phyloP scores from a whole-genome alignment of 2,113 vertebrate species.

The Pelvicachromis taeniatus region DNA sequence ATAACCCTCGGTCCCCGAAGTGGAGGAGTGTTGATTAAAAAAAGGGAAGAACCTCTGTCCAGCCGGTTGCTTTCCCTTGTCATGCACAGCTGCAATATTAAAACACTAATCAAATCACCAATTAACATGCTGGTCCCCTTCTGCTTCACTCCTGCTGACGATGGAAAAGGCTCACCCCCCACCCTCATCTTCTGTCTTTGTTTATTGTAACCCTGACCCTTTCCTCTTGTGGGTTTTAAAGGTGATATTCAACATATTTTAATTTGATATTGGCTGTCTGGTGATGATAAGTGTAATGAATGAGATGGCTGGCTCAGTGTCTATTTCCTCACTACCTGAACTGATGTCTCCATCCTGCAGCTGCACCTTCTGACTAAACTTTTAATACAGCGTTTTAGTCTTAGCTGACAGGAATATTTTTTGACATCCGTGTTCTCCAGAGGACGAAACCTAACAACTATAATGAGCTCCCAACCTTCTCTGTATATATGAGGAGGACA shows the following conservation, averaged over 20 bases:
- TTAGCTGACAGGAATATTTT: background rate
- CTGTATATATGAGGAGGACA: background rate
- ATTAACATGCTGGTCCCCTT: conserved; percentile 66
- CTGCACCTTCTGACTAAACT: background rate
- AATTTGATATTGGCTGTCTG: conserved; percentile 24
- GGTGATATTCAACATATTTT: conserved; percentile 36
- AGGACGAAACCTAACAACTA: background rate
- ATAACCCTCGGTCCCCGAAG: background rate
- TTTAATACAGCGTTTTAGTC: background rate
- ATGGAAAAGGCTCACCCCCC: conserved; percentile 22
- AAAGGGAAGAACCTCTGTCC: conserved; percentile 3
- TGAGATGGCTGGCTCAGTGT: conserved; percentile 10
- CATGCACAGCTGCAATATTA: conserved; percentile 69
- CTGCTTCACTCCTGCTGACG: conserved; percentile 59
- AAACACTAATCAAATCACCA: conserved; percentile 72
- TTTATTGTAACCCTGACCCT: background rate
- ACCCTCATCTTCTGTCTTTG: background rate
- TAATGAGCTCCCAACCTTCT: background rate
- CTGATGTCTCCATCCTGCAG: background rate
- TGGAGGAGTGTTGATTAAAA: conserved; percentile 5
- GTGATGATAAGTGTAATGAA: conserved; percentile 24
- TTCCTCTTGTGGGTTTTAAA: conserved; percentile 16
- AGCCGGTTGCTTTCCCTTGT: conserved; percentile 4
- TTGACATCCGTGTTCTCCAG: background rate
- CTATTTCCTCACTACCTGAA: background rate